Evolutionary conservation across 2,888 invertebrate genomes (phyloP).

Genomic region (Ichneumoninae sp.): DNA sequence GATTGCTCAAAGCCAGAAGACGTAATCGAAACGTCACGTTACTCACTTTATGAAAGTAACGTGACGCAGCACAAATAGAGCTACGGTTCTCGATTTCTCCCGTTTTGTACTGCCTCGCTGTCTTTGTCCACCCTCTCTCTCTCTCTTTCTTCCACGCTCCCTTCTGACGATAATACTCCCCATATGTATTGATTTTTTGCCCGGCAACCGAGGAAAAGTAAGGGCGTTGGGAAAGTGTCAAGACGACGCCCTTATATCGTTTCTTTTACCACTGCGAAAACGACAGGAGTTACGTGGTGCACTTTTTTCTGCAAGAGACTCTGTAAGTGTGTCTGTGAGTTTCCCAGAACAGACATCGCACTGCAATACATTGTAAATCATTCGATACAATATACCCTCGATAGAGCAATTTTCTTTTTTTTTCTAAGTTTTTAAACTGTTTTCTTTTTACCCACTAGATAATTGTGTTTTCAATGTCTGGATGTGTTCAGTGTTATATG

Average conservation of each 20-base stretch:
- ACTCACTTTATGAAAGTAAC: conserved; percentile 27
- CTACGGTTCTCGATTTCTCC: conserved; percentile 33
- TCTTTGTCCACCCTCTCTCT: conserved; percentile 23
- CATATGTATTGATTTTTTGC: conserved; percentile 46
- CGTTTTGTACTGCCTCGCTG: conserved; percentile 17
- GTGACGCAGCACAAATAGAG: conserved; percentile 36
- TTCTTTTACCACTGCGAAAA: neutral
- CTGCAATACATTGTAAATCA: no score
- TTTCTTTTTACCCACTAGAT: no score
- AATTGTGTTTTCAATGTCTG: no score
- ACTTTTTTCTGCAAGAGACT: neutral
- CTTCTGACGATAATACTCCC: conserved; percentile 35
- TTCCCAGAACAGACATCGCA: no score
- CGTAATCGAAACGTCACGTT: conserved; percentile 1
- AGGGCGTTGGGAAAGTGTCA: conserved; percentile 33
- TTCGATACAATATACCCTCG: neutral
- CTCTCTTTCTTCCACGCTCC: conserved; percentile 13
- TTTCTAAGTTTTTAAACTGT: no score
- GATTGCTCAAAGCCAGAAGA: conserved; percentile 11
- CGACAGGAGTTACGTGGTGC: neutral
- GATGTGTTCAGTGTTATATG: no score
- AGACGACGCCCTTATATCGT: conserved; percentile 26
- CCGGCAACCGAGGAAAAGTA: conserved; percentile 2
- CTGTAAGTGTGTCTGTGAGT: neutral
- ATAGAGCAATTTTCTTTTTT: neutral